Base-by-base conservation (phyloP, 2,888 invertebrate species). In the Doris montereyensis region DNA sequence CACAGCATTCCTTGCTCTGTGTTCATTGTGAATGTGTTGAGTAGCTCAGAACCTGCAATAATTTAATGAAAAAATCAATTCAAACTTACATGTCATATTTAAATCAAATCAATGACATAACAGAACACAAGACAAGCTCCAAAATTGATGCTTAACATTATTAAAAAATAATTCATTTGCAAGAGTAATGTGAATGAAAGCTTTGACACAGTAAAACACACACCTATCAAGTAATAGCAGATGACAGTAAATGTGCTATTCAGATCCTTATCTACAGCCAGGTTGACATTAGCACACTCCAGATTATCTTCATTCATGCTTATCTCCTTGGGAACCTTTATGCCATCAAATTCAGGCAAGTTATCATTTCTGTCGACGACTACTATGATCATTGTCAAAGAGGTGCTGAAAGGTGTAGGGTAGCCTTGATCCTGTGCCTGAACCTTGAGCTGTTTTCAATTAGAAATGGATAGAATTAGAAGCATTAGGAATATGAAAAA, bases 141-240 rank as follows among this genome's bases (percentile, higher is more conserved):
- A n/a, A n/a, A n/a, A n/a, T n/a, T n/a, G n/a, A n/a, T n/a, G n/a
- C n/a, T n/a, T n/a, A n/a, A n/a, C n/a, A n/a, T n/a, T n/a, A n/a
- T n/a, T n/a, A n/a, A n/a, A n/a, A n/a, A n/a, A n/a, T n/a, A n/a
- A n/a, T n/a, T n/a, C n/a, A n/a, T n/a, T n/a, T n/a, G n/a, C n/a
- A n/a, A n/a, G n/a, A n/a, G 8, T 8, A 67, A 32, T 8, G 30
- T 30, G 10, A 67, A n/a, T 10, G 17, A 67, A n/a, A 67, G n/a
- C n/a, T n/a, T n/a, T n/a, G n/a, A n/a, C n/a, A n/a, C n/a, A n/a
- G n/a, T n/a, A n/a, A n/a, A n/a, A 34, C 3, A 81, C 87, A 84
- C 70, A 89, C 94, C 94, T n/a, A 97, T 94, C 73, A 98, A 95
- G 88, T 95, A 97, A 90, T 97, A 98, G 89, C 97, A 98, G n/a